Conservation (phyloP, 2,888 invertebrate species). For the Caenorhabditis uteleia region DNA sequence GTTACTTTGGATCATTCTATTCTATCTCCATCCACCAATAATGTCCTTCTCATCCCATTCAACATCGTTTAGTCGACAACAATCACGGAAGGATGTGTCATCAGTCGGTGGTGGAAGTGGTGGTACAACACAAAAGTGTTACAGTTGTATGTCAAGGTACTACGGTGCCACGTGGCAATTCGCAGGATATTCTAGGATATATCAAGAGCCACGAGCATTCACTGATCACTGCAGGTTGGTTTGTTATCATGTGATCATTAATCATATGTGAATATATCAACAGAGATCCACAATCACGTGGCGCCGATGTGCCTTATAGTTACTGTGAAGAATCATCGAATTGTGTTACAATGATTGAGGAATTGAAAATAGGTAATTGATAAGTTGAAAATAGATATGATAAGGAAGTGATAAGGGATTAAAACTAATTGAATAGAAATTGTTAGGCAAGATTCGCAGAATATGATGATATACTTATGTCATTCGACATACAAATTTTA, state of each 20-base stretch:
- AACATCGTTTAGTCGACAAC: neutral
- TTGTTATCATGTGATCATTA: neutral
- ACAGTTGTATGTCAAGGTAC: constrained; percentile 65
- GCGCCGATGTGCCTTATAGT: constrained; percentile 56
- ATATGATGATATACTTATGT: too few species aligned
- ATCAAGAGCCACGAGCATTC: constrained; percentile 61
- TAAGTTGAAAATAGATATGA: too few species aligned
- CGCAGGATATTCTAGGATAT: constrained; percentile 62
- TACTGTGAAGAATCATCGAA: constrained; percentile 56
- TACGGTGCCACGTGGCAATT: constrained; percentile 66
- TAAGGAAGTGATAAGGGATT: too few species aligned
- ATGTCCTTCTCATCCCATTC: constrained; percentile 2
- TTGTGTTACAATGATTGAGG: constrained; percentile 63
- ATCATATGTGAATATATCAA: neutral
- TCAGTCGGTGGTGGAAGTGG: neutral
- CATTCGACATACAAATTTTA: too few species aligned
- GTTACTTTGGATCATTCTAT: constrained; percentile 1
- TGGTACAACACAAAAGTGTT: constrained; percentile 45
- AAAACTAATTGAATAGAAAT: too few species aligned
- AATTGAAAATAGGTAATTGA: constrained; percentile 59
- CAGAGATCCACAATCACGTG: constrained; percentile 57
- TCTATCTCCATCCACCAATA: constrained; percentile 20
- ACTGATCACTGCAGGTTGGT: constrained; percentile 60
- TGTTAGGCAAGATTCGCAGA: too few species aligned
- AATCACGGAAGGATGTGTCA: neutral